Conservation (phyloP, 2,888 invertebrate genomes). For the Scaptomyza flava region DNA sequence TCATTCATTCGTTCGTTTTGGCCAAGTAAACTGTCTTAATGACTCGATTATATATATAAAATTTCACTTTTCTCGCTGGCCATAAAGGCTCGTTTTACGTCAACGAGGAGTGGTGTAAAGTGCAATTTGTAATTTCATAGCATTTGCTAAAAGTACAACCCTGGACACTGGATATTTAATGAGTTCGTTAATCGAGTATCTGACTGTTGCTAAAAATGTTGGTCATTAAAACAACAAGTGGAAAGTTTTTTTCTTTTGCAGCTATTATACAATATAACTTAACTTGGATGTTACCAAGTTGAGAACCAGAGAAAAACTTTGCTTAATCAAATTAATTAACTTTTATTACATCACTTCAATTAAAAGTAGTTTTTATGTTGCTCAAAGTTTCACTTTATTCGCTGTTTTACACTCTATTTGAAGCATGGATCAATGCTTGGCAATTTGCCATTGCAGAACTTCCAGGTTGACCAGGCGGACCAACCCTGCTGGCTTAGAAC, state of each 20-base stretch:
- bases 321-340: not conserved
- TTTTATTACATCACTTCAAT: not conserved
- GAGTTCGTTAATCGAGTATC: conserved; percentile 43
- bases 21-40: conserved; percentile 76
- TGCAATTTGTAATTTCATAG: conserved; percentile 39
- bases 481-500: conserved; percentile 70
- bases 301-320: not conserved
- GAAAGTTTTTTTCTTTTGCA: conserved; percentile 34
- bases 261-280: conserved; percentile 36
- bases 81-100: conserved; percentile 51
- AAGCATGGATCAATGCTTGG: conserved; percentile 66
- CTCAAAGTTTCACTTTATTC: not conserved
- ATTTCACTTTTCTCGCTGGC: conserved; percentile 73
- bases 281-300: not conserved
- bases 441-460: conserved; percentile 58
- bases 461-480: conserved; percentile 76
- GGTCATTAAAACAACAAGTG: conserved; percentile 43
- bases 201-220: conserved; percentile 40
- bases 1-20: conserved; percentile 50
- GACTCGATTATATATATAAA: conserved; percentile 73
- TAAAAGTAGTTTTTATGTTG: not conserved
- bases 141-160: conserved; percentile 21
- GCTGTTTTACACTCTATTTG: conserved; percentile 8
- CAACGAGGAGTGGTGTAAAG: not conserved
- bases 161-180: conserved; percentile 31